Evolutionary conservation across 1,140 invertebrate species (phyloP).

Genomic region (Orussus abietinus): DNA sequence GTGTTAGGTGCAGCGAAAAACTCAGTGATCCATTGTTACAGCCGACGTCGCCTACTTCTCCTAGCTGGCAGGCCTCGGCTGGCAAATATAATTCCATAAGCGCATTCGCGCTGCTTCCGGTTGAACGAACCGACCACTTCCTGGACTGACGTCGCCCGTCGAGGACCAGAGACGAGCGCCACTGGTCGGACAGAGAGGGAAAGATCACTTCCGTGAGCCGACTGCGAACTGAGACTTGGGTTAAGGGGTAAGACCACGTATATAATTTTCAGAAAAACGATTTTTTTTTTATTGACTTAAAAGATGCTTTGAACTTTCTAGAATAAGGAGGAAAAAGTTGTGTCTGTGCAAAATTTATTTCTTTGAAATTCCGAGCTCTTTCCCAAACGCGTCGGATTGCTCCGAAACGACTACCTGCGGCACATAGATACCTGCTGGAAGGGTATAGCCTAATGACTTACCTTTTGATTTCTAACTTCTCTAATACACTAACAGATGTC

Average conservation of each 20-base stretch:
- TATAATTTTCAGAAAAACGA: neutral
- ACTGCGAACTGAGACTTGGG: too few relatives aligned
- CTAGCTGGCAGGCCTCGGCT: constrained; percentile 24
- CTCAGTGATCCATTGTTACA: too few relatives aligned
- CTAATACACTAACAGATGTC: neutral
- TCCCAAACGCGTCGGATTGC: constrained; percentile 1
- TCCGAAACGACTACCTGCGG: neutral
- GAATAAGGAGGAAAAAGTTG: neutral
- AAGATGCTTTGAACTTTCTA: neutral
- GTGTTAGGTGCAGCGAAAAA: too few relatives aligned
- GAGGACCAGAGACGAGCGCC: too few relatives aligned
- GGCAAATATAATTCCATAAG: constrained; percentile 29
- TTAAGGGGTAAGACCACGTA: neutral
- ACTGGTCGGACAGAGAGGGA: too few relatives aligned
- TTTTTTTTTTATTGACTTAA: constrained; percentile 1
- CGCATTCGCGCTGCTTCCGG: constrained; percentile 41
- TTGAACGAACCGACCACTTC: constrained; percentile 41
- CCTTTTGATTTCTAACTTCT: neutral
- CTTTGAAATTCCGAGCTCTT: neutral
- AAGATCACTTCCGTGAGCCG: too few relatives aligned
- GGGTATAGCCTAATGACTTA: neutral
- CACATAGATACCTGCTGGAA: neutral
- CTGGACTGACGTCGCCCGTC: too few relatives aligned
- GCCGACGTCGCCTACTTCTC: too few relatives aligned
- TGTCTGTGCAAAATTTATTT: neutral